These are phyloP conservation scores for Myiopsitta monachus DNA, from an alignment of 2,113 vertebrate genomes.

Conservation along the genomic window DNA sequence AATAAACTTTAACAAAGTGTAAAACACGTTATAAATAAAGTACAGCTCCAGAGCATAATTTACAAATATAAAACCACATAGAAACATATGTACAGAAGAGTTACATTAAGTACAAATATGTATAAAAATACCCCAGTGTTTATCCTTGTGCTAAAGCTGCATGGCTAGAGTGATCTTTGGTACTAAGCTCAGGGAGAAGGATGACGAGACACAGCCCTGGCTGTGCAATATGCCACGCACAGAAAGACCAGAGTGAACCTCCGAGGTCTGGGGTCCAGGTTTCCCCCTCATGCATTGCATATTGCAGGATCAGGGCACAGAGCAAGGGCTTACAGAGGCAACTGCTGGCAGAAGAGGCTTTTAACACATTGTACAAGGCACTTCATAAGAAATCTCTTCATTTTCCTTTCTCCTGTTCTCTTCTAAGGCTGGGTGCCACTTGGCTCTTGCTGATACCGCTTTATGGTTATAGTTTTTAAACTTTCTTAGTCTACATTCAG, in stretches of 20 bases:
- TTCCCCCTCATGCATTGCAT: not conserved
- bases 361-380: conserved; percentile 65
- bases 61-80: conserved; percentile 78
- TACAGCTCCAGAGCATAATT: conserved; percentile 73
- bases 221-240: not conserved
- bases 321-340: conserved; percentile 30
- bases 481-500: conserved; percentile 40
- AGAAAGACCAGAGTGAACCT: not conserved
- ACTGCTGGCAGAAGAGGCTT: conserved; percentile 19
- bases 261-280: not conserved
- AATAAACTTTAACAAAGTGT: conserved; percentile 54
- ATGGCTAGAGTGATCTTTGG: conserved; percentile 66
- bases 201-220: not conserved
- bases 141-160: conserved; percentile 60
- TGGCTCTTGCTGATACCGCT: not conserved
- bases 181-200: conserved; percentile 52
- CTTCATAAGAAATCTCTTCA: conserved; percentile 70
- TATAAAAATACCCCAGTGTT: conserved; percentile 66
- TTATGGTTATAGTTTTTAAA: not conserved
- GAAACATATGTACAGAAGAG: conserved; percentile 75
- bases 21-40: conserved; percentile 80
- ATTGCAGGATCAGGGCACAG: not conserved
- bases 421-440: conserved; percentile 12
- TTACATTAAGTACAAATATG: conserved; percentile 63
- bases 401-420: conserved; percentile 15